Conservation (phyloP, 2,113 vertebrate genomes). For the Ctenomys sociabilis region DNA sequence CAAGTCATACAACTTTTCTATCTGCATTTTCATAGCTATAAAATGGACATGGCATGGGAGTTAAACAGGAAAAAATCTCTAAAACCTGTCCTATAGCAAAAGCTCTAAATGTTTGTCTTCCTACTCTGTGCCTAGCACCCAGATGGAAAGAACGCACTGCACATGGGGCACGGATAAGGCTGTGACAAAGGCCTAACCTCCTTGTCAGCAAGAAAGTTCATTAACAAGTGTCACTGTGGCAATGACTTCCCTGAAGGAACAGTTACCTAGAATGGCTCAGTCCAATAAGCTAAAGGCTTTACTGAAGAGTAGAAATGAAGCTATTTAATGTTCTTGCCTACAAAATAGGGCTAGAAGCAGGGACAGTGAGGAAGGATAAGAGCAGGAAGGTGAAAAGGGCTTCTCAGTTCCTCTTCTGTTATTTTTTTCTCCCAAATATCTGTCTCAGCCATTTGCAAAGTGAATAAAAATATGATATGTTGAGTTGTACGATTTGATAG, state of each 20-base stretch:
- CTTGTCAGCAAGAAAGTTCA: neutral
- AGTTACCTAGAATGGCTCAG: neutral
- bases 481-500: neutral
- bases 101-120: neutral
- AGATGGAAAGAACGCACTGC: neutral
- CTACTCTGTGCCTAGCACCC: neutral
- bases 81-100: neutral
- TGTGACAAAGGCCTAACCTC: neutral
- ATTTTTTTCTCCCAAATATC: neutral
- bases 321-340: neutral
- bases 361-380: neutral
- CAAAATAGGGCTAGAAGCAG: neutral
- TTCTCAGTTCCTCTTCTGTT: neutral
- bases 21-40: neutral
- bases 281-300: neutral
- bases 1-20: neutral
- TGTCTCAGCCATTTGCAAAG: neutral
- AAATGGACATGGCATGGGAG: neutral
- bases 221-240: neutral
- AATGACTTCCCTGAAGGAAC: neutral
- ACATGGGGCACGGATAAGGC: neutral
- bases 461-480: neutral
- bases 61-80: neutral
- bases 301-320: neutral
- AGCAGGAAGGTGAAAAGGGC: neutral